phyloP scores from a whole-genome alignment of 2,113 vertebrate species.

The Leucopsar rothschildi region DNA sequence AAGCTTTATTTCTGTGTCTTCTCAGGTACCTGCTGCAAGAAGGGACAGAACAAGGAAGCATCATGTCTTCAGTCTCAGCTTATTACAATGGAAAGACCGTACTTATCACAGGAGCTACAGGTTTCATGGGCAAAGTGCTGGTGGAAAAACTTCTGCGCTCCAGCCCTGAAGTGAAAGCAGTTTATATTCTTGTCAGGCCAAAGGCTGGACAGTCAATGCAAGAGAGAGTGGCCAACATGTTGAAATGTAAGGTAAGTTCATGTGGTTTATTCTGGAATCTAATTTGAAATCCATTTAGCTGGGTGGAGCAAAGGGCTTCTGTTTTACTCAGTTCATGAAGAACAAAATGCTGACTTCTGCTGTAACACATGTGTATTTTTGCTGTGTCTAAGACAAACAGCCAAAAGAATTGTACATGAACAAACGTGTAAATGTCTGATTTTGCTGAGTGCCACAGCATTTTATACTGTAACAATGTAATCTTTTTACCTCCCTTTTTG shows the following conservation, averaged over 20 bases:
- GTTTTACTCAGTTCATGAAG: neutral
- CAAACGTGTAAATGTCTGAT: neutral
- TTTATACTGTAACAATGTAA: neutral
- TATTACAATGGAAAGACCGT: slow-evolving; percentile 88
- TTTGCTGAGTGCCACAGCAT: neutral
- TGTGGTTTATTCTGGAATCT: neutral
- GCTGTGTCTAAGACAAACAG: neutral
- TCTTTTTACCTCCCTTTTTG: neutral
- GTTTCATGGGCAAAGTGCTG: slow-evolving; percentile 95
- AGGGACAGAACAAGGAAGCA: slow-evolving; percentile 4
- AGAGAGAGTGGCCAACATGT: slow-evolving; percentile 86
- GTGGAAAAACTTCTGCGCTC: slow-evolving; percentile 92
- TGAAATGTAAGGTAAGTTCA: slow-evolving; percentile 84
- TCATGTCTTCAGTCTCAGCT: slow-evolving; percentile 82
- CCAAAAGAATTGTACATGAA: neutral
- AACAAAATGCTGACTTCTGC: neutral
- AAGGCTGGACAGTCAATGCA: slow-evolving; percentile 89
- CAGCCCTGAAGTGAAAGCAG: slow-evolving; percentile 82
- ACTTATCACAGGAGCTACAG: slow-evolving; percentile 91
- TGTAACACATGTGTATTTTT: neutral
- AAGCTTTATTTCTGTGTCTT: slow-evolving; percentile 1
- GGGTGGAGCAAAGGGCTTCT: neutral
- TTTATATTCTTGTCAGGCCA: slow-evolving; percentile 90
- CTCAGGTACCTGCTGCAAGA: slow-evolving; percentile 64
- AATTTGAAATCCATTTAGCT: neutral